Percentiles rank a stretch among this genome's conserved stretches.
Evolutionary conservation across 2,797 vertebrate genomes (phyloP).

Genomic region (Falco biarmicus): DNA sequence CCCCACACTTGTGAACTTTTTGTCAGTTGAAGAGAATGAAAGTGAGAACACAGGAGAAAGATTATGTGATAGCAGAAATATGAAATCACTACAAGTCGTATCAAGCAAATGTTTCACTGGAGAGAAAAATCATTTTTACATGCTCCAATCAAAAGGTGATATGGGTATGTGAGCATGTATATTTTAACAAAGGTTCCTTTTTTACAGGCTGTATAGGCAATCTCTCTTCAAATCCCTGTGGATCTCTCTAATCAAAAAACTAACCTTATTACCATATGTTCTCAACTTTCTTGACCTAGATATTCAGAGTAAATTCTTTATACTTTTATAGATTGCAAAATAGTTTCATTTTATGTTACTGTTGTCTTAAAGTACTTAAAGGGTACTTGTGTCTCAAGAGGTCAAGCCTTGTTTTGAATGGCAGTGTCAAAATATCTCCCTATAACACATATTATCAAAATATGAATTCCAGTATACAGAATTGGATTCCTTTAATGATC

Average conservation of each 20-base stretch:
- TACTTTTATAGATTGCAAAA: background rate
- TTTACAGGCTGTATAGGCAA: background rate
- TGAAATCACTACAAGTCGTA: background rate
- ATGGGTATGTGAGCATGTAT: background rate
- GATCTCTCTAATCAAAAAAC: slow-evolving; percentile 1
- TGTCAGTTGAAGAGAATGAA: background rate
- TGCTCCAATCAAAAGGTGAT: background rate
- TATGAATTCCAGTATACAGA: slow-evolving; percentile 39
- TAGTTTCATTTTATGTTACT: background rate
- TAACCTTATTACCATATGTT: background rate
- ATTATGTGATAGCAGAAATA: background rate
- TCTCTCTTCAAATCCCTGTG: background rate
- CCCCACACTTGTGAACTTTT: background rate
- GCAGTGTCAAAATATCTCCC: slow-evolving; percentile 3
- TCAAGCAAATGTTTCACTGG: background rate
- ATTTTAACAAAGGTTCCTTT: background rate
- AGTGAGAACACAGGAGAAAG: background rate
- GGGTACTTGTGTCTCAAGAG: background rate
- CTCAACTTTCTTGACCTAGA: background rate
- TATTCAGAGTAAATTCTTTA: background rate
- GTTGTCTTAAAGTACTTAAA: background rate
- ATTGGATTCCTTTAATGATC: slow-evolving; percentile 32
- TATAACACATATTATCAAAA: slow-evolving; percentile 44
- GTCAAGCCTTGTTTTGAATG: slow-evolving; percentile 35
- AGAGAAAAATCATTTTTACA: background rate